phyloP scores from a whole-genome alignment of 2,888 invertebrate species.

The Calliopum simillimum region DNA sequence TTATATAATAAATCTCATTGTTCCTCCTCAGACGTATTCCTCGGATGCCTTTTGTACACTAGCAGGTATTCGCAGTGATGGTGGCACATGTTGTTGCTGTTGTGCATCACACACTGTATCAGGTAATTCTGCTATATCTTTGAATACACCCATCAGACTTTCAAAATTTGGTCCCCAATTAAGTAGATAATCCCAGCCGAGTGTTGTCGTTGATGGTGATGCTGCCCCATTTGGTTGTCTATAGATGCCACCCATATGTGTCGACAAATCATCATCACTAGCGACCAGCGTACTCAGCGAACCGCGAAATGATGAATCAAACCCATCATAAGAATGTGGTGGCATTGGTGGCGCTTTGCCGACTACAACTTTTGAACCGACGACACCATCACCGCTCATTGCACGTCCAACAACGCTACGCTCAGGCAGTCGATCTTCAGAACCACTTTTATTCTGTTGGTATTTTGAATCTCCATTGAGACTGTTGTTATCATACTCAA shows the following conservation, averaged over 20 bases:
- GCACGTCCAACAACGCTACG: conserved; percentile 71
- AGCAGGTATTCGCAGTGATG: conserved; percentile 79
- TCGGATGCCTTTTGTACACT: conserved; percentile 88
- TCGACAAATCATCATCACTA: conserved; percentile 89
- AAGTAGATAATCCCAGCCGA: conserved; percentile 94
- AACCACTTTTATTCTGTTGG: conserved; percentile 71
- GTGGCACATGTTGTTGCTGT: conserved; percentile 71
- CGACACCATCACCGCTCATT: conserved; percentile 70
- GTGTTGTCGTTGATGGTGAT: conserved; percentile 81
- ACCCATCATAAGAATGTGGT: conserved; percentile 87
- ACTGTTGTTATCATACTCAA: conserved; percentile 94
- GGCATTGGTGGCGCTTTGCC: conserved; percentile 76
- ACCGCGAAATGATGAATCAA: conserved; percentile 94
- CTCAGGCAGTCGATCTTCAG: conserved; percentile 70
- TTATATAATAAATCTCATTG: conserved; percentile 38
- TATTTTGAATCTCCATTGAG: conserved; percentile 84
- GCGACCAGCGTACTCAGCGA: conserved; percentile 94
- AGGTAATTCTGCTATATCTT: conserved; percentile 94
- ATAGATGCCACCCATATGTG: conserved; percentile 84
- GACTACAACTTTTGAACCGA: conserved; percentile 74
- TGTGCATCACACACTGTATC: conserved; percentile 82
- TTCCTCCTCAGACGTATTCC: conserved; percentile 80
- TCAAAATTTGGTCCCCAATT: conserved; percentile 98
- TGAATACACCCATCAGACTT: conserved; percentile 94
- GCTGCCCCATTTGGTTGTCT: conserved; percentile 80